Evolutionary conservation across 2,113 vertebrate species (phyloP).

Genomic region (Actenoides hombroni): DNA sequence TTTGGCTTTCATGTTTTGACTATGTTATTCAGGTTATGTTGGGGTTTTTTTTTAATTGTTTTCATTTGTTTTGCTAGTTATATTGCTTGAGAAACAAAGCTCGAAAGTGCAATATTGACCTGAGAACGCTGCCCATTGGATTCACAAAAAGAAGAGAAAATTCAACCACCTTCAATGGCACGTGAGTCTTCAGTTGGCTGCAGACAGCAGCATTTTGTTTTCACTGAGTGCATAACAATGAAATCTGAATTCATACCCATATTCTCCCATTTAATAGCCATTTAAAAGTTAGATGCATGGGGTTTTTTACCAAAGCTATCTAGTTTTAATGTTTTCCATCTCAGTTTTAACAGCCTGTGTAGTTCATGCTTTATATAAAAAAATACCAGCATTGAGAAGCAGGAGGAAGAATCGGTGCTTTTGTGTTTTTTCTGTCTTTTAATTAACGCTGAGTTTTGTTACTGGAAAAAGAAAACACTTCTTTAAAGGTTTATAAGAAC

Average conservation of each 20-base stretch:
- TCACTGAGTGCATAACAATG: neutral
- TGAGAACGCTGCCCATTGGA: conserved; percentile 85
- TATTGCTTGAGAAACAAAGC: conserved; percentile 80
- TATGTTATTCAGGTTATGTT: neutral
- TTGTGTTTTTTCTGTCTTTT: neutral
- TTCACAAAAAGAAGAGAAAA: conserved; percentile 91
- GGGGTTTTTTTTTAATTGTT: accelerated
- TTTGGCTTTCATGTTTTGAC: neutral
- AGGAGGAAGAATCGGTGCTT: neutral
- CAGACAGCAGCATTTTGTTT: neutral
- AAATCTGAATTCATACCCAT: neutral
- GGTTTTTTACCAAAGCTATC: neutral
- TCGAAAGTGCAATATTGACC: conserved; percentile 78
- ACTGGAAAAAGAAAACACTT: neutral
- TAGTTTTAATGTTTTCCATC: neutral
- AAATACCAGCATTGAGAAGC: neutral
- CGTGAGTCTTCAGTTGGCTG: conserved; percentile 72
- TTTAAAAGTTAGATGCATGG: neutral
- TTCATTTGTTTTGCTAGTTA: conserved; percentile 71
- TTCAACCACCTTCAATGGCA: conserved; percentile 80
- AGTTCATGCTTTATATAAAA: neutral
- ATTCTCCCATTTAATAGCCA: neutral
- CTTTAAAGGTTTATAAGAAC: neutral
- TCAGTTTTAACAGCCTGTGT: neutral
- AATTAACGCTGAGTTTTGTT: neutral